A percentile compares a stretch with the other conserved stretches of the same genome.
phyloP scores from a whole-genome alignment of 2,113 vertebrate species.

The Callaeas wilsoni region DNA sequence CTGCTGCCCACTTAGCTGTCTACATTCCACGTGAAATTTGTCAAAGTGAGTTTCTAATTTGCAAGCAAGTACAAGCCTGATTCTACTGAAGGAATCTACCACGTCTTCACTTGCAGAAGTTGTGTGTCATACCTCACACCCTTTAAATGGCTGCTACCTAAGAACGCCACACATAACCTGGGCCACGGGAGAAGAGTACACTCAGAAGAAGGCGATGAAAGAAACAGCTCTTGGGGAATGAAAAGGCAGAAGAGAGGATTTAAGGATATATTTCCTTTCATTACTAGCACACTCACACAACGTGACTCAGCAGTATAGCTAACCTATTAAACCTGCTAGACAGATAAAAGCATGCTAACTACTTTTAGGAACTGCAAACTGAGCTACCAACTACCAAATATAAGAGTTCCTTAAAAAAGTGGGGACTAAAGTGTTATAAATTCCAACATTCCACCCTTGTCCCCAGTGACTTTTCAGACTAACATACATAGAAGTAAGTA shows the following conservation, averaged over 20 bases:
- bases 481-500: neutral
- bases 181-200: neutral
- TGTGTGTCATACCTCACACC: neutral
- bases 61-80: neutral
- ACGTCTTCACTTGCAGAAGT: neutral
- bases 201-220: neutral
- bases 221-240: neutral
- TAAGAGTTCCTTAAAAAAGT: neutral
- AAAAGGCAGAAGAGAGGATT: neutral
- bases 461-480: neutral
- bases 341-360: neutral
- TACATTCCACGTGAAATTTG: neutral
- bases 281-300: neutral
- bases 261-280: neutral
- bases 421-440: neutral
- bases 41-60: neutral
- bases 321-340: neutral
- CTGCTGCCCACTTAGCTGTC: neutral
- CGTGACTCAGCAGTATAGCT: neutral
- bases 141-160: neutral
- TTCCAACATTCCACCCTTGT: neutral
- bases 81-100: neutral
- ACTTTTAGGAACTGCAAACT: neutral
- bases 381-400: neutral
- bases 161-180: neutral